Evolutionary conservation across 2,888 invertebrate genomes (phyloP), one percentile per base, ranked within the genome.

Genomic region (Drosophila greeni): DNA sequence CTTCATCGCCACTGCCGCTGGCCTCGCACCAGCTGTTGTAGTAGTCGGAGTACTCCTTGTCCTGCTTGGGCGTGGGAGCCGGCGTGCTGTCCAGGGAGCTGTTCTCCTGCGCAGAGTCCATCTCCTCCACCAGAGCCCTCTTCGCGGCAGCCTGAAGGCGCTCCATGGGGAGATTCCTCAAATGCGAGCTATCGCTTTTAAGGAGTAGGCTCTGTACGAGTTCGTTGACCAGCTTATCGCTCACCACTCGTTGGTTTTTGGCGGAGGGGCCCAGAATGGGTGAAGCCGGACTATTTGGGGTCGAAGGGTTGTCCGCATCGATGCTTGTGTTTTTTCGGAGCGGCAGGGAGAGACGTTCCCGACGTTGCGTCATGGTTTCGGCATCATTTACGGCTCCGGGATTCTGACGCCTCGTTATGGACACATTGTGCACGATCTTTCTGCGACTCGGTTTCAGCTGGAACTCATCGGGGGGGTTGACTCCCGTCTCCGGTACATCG

Each of bases 111-210:
- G 70, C 84, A 2, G 89, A 89, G 56, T 91, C 91, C 76, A 90
- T 87, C 66, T 91, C 91, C 86, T 92, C 91, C 77, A 91, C 90
- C 23, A 92, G 83, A 58, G 92, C 90, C 66, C 90, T 88, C 76
- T 91, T 88, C 16, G 92, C 91, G 37, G 91, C 90, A 43, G 92
- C 90, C 86, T 92, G 90, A 52, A 92, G 84, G 83, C 92, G 90
- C 74, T 92, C 90, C 85, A 91, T 89, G 1, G 92, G 91, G 65
- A 92, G 85, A 56, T 91, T 90, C 57, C 90, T 88, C 61, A 92
- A 89, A 37, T 89, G 88, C 39, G 89, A 87, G 18, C 91, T 91
- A 74, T 91, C 91, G 75, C 90, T 91, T 61, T 90, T 90, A 37
- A 89, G 88, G 33, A 92, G 85, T 52, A 92, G 87, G 82, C 91